phyloP scores from a whole-genome alignment of 2,113 vertebrate genomes.

The Ictalurus furcatus region DNA sequence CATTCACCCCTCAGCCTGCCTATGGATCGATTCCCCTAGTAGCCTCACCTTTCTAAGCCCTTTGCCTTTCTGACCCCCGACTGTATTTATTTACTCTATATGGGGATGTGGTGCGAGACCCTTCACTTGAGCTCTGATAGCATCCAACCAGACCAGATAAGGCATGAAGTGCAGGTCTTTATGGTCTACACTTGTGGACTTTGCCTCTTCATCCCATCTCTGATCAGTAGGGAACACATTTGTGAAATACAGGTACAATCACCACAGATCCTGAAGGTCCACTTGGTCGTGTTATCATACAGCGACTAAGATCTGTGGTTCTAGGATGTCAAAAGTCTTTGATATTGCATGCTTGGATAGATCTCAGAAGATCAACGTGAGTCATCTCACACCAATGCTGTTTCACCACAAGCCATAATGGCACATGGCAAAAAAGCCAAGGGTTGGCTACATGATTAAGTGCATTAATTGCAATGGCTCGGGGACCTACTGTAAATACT shows the following conservation, averaged over 20 bases:
- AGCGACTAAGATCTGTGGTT: background rate
- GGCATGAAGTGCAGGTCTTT: slow-evolving; percentile 15
- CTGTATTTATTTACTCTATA: slow-evolving; percentile 56
- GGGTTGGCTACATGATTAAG: slow-evolving; percentile 38
- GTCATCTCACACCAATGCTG: background rate
- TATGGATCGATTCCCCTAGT: slow-evolving; percentile 74
- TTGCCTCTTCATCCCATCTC: slow-evolving; percentile 16
- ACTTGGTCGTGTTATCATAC: background rate
- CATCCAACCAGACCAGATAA: slow-evolving; percentile 39
- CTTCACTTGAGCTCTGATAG: slow-evolving; percentile 40
- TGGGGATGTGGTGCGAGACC: slow-evolving; percentile 21
- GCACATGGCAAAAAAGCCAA: slow-evolving; percentile 9
- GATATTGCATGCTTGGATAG: background rate
- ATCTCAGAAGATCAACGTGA: background rate
- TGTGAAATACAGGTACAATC: background rate
- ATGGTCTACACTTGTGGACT: slow-evolving; percentile 26
- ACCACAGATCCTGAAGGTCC: background rate
- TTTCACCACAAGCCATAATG: slow-evolving; percentile 24
- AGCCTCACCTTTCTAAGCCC: slow-evolving; percentile 85
- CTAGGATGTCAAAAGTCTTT: background rate
- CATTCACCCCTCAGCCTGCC: slow-evolving; percentile 31
- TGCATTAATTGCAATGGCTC: slow-evolving; percentile 49
- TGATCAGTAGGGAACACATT: background rate
- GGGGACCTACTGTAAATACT: slow-evolving; percentile 56
- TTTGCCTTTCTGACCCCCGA: slow-evolving; percentile 88